Percentiles rank a stretch among this genome's conserved stretches.
phyloP scores from a whole-genome alignment of 23 tunicate genomes.

The Ciona savignyi region DNA sequence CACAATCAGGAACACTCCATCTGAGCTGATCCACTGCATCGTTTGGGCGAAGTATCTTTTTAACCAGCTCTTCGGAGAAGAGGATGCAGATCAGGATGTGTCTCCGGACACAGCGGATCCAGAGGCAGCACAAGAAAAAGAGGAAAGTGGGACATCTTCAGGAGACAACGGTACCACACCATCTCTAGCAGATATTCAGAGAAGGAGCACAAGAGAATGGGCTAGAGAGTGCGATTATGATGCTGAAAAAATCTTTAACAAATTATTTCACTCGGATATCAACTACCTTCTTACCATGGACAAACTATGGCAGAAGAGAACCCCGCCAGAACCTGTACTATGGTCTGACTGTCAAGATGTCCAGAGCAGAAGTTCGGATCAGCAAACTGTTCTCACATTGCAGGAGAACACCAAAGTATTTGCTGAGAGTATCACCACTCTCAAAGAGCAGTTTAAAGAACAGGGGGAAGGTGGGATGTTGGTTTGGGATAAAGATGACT shows the following conservation, averaged over 20 bases:
- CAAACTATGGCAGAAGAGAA: slow-evolving; percentile 74
- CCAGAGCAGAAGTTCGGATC: background rate
- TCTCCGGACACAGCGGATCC: slow-evolving; percentile 93
- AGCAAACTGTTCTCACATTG: slow-evolving; percentile 19
- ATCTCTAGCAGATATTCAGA: slow-evolving; percentile 9
- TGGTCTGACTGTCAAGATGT: slow-evolving; percentile 15
- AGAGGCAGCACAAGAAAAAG: slow-evolving; percentile 54
- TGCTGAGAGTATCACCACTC: slow-evolving; percentile 24
- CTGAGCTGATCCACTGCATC: slow-evolving; percentile 87
- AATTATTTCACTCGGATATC: slow-evolving; percentile 65
- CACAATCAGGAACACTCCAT: slow-evolving; percentile 92
- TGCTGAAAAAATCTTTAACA: slow-evolving; percentile 46
- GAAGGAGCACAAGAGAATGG: slow-evolving; percentile 74
- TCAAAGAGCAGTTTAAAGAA: slow-evolving; percentile 25
- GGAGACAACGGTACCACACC: background rate
- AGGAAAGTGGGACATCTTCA: background rate
- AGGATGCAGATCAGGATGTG: slow-evolving; percentile 95
- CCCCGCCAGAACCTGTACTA: slow-evolving; percentile 42
- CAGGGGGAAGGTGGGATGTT: slow-evolving; percentile 43
- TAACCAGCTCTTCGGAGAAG: slow-evolving; percentile 93
- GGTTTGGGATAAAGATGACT: slow-evolving; percentile 88
- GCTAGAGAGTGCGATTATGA: slow-evolving; percentile 66
- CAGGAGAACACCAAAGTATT: slow-evolving; percentile 55
- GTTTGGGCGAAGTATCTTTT: slow-evolving; percentile 96
- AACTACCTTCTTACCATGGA: slow-evolving; percentile 77